Base-by-base conservation (phyloP, 1,140 invertebrate species). In the Patella vulgata region DNA sequence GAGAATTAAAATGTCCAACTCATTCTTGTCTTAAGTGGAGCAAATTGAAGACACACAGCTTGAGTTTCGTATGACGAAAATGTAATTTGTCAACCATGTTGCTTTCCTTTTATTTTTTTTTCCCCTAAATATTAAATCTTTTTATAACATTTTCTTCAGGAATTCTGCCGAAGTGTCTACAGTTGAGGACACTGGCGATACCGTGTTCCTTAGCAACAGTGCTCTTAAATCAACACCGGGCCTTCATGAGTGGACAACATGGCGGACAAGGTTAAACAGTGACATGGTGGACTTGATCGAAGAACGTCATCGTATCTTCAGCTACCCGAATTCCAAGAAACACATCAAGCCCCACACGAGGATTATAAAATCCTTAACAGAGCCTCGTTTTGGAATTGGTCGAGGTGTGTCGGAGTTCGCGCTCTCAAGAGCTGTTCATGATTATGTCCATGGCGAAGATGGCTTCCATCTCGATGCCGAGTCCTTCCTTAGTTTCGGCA, bases 281-380 rank as follows among this genome's bases (percentile, higher is more conserved):
- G 30, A 21, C 12, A 54, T 54, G 52, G 33, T 54, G 9, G 52
- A 54, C 52, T 36, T 54, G 30, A 54, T 54, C 11, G 52, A 54
- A 40, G 39, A 54, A 27, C 52, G 52, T 11, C 52, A 39, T 23
- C 52, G 52, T 3, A 54, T 54, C 52, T 54, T 54, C 52, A 54
- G 52, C 33, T 54, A 54, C 52, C 52, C 52, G 6, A 33, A 33
- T 2, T 54, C 52, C 8, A 27, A 36, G 14, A 30, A 33, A 17
- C 33, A 54, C 25, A 30, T 54, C 2, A n/a, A 25, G 33, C 36
- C 36, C 3, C 52, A 54, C n/a, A 28, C n/a, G 17, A 14, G 19
- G 23, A 27, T 54, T 14, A 21, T 39, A 21, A 36, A 40, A 33
- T 39, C 31, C 19, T 36, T 54, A 1, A 40, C 39, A 2, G 52